Conservation (phyloP, 2,888 invertebrate species). For the Ethmia dodecea region DNA sequence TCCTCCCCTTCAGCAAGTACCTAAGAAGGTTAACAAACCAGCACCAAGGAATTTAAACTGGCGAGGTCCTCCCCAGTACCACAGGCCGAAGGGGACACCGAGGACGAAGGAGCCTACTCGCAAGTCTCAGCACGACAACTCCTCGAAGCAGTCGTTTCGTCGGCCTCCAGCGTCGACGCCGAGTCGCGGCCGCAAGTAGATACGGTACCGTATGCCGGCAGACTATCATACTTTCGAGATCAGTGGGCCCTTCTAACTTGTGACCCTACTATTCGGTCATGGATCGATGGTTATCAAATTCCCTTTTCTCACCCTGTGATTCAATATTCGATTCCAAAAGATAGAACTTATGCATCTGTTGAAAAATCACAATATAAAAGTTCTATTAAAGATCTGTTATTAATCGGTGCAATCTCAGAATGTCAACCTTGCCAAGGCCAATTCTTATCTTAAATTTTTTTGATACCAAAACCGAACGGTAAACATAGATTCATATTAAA, state of each 20-base stretch:
- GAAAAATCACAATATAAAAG: no score
- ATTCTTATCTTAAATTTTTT: no score
- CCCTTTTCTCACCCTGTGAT: no score
- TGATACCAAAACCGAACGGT: no score
- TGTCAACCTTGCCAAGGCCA: no score
- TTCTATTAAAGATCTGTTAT: no score
- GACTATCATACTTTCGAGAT: conserved; percentile 7
- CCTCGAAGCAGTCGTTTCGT: conserved; percentile 2
- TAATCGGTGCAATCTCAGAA: no score
- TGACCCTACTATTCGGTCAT: conserved; percentile 14
- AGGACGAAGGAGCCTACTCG: conserved; percentile 9
- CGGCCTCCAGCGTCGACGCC: background rate
- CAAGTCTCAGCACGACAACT: conserved; percentile 2
- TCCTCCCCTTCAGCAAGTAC: background rate
- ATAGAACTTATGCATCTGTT: no score
- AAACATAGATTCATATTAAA: no score
- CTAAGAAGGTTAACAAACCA: background rate
- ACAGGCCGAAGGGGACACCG: conserved; percentile 7
- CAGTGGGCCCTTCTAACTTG: conserved; percentile 16
- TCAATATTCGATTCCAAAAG: no score
- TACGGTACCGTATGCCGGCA: conserved; percentile 12
- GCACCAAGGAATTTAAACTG: conserved; percentile 10
- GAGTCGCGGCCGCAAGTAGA: conserved; percentile 5
- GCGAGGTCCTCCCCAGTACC: conserved; percentile 9
- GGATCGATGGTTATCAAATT: conserved; percentile 12